A percentile compares a stretch with the other conserved stretches of the same genome.
Evolutionary conservation across 2,797 vertebrate genomes (phyloP).

Genomic region (Corythornis leucogaster): DNA sequence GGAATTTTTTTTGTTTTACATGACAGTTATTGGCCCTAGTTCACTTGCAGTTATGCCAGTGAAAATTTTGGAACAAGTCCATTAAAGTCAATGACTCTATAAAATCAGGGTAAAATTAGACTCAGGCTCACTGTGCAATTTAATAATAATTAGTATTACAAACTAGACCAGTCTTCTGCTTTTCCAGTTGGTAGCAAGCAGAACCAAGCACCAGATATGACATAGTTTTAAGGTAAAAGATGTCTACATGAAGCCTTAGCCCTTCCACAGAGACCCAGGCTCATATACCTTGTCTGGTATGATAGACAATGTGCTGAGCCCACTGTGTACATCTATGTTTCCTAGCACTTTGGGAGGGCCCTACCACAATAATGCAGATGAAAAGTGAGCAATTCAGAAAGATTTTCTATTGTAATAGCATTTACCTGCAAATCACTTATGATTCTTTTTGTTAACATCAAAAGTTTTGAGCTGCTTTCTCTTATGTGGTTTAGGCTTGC

Average conservation of each 20-base stretch:
- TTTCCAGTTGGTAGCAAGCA: neutral
- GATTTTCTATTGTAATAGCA: neutral
- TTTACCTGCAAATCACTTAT: neutral
- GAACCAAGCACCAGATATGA: neutral
- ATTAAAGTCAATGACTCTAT: neutral
- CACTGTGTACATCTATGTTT: neutral
- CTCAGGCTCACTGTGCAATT: neutral
- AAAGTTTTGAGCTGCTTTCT: neutral
- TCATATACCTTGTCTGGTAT: neutral
- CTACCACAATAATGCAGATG: neutral
- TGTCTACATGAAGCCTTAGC: neutral
- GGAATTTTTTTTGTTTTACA: constrained; percentile 44
- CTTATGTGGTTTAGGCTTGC: neutral
- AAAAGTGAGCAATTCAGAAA: neutral
- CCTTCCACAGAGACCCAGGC: neutral
- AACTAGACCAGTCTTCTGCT: neutral
- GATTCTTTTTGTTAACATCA: neutral
- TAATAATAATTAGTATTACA: neutral
- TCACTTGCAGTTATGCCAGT: neutral
- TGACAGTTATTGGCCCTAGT: constrained; percentile 38
- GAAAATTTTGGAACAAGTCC: constrained; percentile 38
- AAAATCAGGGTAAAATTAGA: constrained; percentile 30
- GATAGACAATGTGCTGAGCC: neutral
- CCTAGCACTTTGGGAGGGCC: neutral
- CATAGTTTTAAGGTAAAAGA: neutral